phyloP scores from a whole-genome alignment of 1,140 invertebrate genomes.

The Listronotus bonariensis region DNA sequence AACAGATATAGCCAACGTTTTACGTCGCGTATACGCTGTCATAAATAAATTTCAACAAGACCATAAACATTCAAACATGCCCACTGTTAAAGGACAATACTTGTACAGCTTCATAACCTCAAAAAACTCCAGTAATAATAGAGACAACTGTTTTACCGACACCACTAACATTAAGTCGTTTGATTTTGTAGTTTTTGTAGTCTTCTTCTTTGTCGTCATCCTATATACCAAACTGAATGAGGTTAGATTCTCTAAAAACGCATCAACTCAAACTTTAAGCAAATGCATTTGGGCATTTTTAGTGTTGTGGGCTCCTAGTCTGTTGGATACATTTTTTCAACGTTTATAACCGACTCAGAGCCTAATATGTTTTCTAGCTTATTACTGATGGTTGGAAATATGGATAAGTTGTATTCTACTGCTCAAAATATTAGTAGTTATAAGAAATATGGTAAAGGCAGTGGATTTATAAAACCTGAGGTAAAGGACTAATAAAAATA shows the following conservation, averaged over 20 bases:
- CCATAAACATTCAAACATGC: slow-evolving; percentile 10
- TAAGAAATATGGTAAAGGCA: slow-evolving; percentile 6
- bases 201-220: slow-evolving; percentile 13
- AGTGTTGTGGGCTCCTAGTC: slow-evolving; percentile 12
- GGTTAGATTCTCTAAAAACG: slow-evolving; percentile 4
- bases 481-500: too few species aligned
- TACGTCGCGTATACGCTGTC: slow-evolving; percentile 12
- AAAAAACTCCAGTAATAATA: background rate
- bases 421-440: slow-evolving; percentile 15
- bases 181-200: slow-evolving; percentile 7
- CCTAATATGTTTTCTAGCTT: slow-evolving; percentile 19
- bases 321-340: slow-evolving; percentile 12
- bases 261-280: slow-evolving; percentile 2
- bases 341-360: slow-evolving; percentile 12
- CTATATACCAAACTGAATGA: slow-evolving; percentile 19
- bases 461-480: slow-evolving; percentile 10
- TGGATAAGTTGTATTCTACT: slow-evolving; percentile 17
- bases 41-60: slow-evolving; percentile 22
- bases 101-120: slow-evolving; percentile 2
- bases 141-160: slow-evolving; percentile 4
- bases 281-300: slow-evolving; percentile 26
- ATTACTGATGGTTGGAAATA: slow-evolving; percentile 16
- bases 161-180: slow-evolving; percentile 12
- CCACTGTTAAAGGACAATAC: slow-evolving; percentile 15
- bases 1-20: slow-evolving; percentile 12